Evolutionary conservation across 2,113 vertebrate species (phyloP).

Genomic region (Pelobates fuscus): DNA sequence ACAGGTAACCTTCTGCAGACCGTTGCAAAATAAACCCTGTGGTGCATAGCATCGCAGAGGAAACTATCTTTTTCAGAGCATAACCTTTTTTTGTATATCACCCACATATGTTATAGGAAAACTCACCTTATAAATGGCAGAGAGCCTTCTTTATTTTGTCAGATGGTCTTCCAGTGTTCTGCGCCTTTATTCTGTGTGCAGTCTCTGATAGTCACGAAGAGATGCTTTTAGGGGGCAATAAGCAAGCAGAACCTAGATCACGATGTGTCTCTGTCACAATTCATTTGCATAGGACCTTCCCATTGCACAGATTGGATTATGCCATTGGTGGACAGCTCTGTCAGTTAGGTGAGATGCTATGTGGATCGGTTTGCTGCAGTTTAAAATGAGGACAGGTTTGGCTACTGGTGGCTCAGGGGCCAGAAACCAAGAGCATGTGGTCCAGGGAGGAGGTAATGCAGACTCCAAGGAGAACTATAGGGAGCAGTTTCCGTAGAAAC

Average conservation of each 20-base stretch:
- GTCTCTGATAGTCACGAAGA: slow-evolving; percentile 30
- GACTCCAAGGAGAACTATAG: slow-evolving; percentile 17
- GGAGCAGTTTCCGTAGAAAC: slow-evolving; percentile 44
- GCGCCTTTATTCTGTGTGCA: not conserved
- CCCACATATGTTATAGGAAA: not conserved
- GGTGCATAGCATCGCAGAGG: not conserved
- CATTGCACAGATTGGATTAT: not conserved
- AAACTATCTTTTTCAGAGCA: not conserved
- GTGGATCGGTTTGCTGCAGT: slow-evolving; percentile 27
- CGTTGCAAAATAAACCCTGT: not conserved
- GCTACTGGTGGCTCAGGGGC: slow-evolving; percentile 39
- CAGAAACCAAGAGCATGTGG: slow-evolving; percentile 24
- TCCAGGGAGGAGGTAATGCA: slow-evolving; percentile 16
- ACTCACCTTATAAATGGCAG: slow-evolving; percentile 22
- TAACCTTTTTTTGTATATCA: not conserved
- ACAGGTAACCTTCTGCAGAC: not conserved
- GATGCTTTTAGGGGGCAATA: slow-evolving; percentile 42
- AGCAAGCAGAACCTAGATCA: slow-evolving; percentile 44
- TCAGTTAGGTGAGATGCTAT: slow-evolving; percentile 34
- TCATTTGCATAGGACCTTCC: slow-evolving; percentile 39
- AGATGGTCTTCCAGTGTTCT: not conserved
- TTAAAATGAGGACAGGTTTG: slow-evolving; percentile 20
- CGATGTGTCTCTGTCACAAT: slow-evolving; percentile 38
- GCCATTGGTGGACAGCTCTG: slow-evolving; percentile 24
- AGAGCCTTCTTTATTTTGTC: slow-evolving; percentile 3